Evolutionary conservation across 1,140 invertebrate species (phyloP), one percentile per base, ranked within the genome.

Genomic region (Armadillidium nasatum): DNA sequence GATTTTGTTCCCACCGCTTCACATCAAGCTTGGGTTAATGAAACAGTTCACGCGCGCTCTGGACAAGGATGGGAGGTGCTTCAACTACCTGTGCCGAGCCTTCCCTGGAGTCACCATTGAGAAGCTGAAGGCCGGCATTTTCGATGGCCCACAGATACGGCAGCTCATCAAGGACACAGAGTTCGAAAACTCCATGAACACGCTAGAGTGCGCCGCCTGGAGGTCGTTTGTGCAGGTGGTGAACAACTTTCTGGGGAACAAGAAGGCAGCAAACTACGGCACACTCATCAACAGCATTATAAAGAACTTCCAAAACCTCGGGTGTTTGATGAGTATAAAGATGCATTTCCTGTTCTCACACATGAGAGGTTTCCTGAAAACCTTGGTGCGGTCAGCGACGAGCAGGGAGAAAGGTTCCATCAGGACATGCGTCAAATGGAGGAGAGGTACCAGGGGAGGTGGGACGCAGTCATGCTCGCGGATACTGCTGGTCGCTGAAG

Each of bases 321-420:
- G 54, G 19, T 71, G 33, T 23, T 75, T 73, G 10, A 75, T 73
- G 66, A 73, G 33, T 75, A 75, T 75, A 74, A 73, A 22, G 54
- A 75, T 76, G 22, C 66, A 75, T 71, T 73, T 75, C 10, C 15
- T 75, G 22, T 75, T 72, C 66, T 73, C 66, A 75, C 13, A 76
- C 44, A 21, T 44, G 21, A 21, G 44, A 15, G 44, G 73, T 43
- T 71, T 73, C 50, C 75, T 68, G 19, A 72, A 66, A 78, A 73
- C 75, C 67, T 82, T 19, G 81, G 80, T 46, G 82, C 73, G 60
- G 74, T 83, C 13, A 82, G 82, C 76, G 82, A 83, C 15, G 82
- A 82, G 73, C 80, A 82, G 66, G 66, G 83, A 85, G 71, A 73
- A 79, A n/a, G n/a, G 45, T 84, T 86, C 74, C 84, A 86, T 78